A percentile compares a stretch with the other conserved stretches of the same genome.
phyloP scores from a whole-genome alignment of 1,140 invertebrate genomes.

The Anoplolepis gracilipes region DNA sequence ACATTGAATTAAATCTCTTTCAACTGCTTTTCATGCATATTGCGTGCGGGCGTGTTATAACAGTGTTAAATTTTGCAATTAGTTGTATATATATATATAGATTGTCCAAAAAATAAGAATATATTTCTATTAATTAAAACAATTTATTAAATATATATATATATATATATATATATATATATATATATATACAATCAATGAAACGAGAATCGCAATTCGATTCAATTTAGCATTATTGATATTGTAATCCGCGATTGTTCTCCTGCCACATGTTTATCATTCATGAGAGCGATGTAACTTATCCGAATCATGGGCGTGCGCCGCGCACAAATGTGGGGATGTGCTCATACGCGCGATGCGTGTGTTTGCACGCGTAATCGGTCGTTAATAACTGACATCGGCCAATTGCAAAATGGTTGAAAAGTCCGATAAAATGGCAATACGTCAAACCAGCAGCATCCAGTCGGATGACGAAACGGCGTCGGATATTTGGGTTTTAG shows the following conservation, averaged over 20 bases:
- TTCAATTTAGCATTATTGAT: slow-evolving; percentile 54
- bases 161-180: too few species aligned
- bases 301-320: slow-evolving; percentile 36
- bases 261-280: slow-evolving; percentile 49
- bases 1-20: not conserved
- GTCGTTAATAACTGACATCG: slow-evolving; percentile 57
- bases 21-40: not conserved
- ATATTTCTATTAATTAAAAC: slow-evolving; percentile 29
- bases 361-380: slow-evolving; percentile 61
- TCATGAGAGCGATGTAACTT: slow-evolving; percentile 52
- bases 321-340: not conserved
- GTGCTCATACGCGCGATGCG: slow-evolving; percentile 15
- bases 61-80: slow-evolving; percentile 8
- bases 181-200: not conserved
- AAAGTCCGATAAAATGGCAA: slow-evolving; percentile 49
- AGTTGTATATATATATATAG: slow-evolving; percentile 16
- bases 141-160: slow-evolving; percentile 48
- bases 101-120: slow-evolving; percentile 16
- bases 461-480: slow-evolving; percentile 36
- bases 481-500: slow-evolving; percentile 40
- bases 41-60: not conserved
- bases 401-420: slow-evolving; percentile 56
- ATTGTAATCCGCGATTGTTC: slow-evolving; percentile 47
- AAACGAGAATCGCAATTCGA: slow-evolving; percentile 46
- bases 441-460: slow-evolving; percentile 47